Evolutionary conservation across 2,113 vertebrate species (phyloP).

Genomic region (Callospermophilus lateralis): DNA sequence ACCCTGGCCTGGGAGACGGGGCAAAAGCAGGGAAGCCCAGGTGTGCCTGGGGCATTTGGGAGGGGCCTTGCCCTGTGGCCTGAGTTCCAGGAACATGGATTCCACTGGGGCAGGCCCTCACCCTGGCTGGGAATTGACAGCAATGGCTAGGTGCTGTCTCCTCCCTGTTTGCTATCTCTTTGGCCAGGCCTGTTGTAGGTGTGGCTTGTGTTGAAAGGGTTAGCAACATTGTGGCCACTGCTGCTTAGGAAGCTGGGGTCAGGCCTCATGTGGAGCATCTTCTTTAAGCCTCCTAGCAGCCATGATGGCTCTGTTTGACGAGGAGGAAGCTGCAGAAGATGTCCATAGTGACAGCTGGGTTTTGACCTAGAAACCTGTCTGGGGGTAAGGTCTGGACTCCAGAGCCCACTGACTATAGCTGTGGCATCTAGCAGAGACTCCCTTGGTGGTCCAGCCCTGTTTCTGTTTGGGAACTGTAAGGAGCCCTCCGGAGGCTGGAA

Average conservation of each 20-base stretch:
- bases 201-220: neutral
- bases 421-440: neutral
- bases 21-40: no score
- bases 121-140: no score
- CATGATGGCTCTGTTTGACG: neutral
- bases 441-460: neutral
- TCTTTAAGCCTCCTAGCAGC: neutral
- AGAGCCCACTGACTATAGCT: neutral
- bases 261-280: fast-evolving
- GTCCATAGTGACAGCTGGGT: neutral
- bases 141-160: neutral
- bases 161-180: neutral
- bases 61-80: neutral
- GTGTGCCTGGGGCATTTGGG: fast-evolving
- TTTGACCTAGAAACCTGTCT: neutral
- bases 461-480: neutral
- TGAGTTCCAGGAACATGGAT: neutral
- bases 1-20: neutral
- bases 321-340: neutral
- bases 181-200: neutral
- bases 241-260: neutral
- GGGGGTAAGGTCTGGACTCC: neutral
- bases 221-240: neutral
- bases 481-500: neutral
- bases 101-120: neutral